Percentiles rank a stretch among this genome's conserved stretches.
Evolutionary conservation across 2,113 vertebrate genomes (phyloP).

Genomic region (Crotophaga sulcirostris): DNA sequence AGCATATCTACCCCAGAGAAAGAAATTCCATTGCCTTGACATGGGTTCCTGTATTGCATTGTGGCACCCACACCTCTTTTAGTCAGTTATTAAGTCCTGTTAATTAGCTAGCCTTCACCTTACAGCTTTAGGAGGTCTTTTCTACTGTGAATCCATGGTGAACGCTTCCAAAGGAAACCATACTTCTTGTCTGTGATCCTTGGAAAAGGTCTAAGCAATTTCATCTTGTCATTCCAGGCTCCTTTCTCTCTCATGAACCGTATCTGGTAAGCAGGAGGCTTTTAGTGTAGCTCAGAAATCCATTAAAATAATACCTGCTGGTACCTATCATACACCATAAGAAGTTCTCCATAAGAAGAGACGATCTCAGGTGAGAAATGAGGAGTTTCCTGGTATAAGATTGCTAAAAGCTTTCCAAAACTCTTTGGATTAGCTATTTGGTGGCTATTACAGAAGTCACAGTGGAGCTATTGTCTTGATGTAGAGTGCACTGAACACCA

Average conservation of each 20-base stretch:
- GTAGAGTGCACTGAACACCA: neutral
- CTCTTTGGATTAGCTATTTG: neutral
- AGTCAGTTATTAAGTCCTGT: neutral
- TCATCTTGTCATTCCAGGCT: neutral
- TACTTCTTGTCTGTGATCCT: neutral
- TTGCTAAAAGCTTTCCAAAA: neutral
- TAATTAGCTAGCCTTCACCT: neutral
- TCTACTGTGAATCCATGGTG: neutral
- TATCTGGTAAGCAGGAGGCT: neutral
- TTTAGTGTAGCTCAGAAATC: neutral
- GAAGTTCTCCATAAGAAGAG: neutral
- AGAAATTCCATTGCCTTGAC: fast-evolving
- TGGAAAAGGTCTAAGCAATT: neutral
- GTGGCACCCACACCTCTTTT: neutral
- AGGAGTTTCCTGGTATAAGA: neutral
- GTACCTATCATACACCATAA: fast-evolving
- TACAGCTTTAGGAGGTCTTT: neutral
- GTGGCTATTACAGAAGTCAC: neutral
- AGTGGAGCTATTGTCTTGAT: neutral
- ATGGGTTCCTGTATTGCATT: fast-evolving
- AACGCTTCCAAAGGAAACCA: neutral
- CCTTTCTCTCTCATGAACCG: neutral
- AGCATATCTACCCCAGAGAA: neutral
- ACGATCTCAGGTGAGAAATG: neutral
- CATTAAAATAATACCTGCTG: neutral